These are phyloP conservation scores for Parauchenoglanis ngamensis DNA, from an alignment of 2,797 vertebrate species.

Conservation along the genomic window DNA sequence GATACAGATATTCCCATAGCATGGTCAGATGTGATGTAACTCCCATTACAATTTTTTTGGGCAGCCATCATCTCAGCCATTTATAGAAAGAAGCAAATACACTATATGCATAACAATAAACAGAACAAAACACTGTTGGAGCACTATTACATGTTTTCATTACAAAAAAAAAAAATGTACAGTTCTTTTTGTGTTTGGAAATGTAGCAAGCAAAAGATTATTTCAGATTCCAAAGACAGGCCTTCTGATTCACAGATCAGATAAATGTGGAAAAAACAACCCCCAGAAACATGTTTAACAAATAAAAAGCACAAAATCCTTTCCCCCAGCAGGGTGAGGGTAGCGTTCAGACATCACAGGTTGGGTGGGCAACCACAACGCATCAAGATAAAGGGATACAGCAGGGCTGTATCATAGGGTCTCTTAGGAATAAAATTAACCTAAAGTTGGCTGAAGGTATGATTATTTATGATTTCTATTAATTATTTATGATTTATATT, in stretches of 20 bases:
- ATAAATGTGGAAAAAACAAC: conserved; percentile 32
- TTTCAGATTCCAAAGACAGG: conserved; percentile 20
- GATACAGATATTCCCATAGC: conserved; percentile 60
- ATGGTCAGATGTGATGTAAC: conserved; percentile 22
- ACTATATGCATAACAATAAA: conserved; percentile 56
- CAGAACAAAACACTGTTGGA: conserved; percentile 54
- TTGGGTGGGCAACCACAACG: conserved; percentile 44
- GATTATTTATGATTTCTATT: neutral
- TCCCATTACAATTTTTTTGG: conserved; percentile 50
- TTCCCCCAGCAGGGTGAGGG: conserved; percentile 33
- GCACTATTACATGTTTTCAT: conserved; percentile 61
- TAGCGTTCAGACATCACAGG: conserved; percentile 27
- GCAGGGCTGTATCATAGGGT: conserved; percentile 27
- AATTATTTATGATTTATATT: neutral
- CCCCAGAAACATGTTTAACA: conserved; percentile 23
- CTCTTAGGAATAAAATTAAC: conserved; percentile 15
- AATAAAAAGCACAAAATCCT: conserved; percentile 32
- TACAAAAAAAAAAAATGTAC: conserved; percentile 56
- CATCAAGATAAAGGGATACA: conserved; percentile 28
- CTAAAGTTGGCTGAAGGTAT: neutral
- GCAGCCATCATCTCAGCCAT: conserved; percentile 38
- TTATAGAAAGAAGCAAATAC: conserved; percentile 41
- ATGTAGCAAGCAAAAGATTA: conserved; percentile 58
- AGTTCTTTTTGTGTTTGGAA: conserved; percentile 57
- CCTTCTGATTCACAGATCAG: conserved; percentile 38